Evolutionary conservation across 2,888 invertebrate genomes (phyloP).

Genomic region (Calameuta idolon): DNA sequence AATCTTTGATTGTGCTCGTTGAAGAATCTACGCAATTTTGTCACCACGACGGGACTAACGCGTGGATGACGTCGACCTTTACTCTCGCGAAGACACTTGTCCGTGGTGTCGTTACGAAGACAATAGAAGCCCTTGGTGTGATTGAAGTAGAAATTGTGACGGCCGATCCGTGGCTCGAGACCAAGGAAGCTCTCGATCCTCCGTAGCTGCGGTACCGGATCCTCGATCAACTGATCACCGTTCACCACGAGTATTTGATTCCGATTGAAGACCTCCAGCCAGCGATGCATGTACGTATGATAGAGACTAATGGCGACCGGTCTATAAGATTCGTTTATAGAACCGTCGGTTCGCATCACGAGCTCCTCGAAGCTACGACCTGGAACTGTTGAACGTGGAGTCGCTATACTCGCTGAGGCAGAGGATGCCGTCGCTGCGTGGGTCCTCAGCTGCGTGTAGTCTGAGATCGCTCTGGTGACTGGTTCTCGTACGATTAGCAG

Average conservation of each 20-base stretch:
- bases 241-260: constrained; percentile 95
- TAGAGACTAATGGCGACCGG: constrained; percentile 92
- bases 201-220: constrained; percentile 88
- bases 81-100: constrained; percentile 87
- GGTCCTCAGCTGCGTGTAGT: constrained; percentile 93
- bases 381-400: constrained; percentile 46
- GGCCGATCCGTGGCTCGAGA: constrained; percentile 76
- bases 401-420: constrained; percentile 67
- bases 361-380: constrained; percentile 80
- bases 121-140: constrained; percentile 97
- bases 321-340: constrained; percentile 85
- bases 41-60: constrained; percentile 83
- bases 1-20: constrained; percentile 92
- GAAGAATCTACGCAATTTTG: constrained; percentile 86
- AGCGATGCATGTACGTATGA: constrained; percentile 88
- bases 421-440: constrained; percentile 83
- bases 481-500: constrained; percentile 96
- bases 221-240: constrained; percentile 90
- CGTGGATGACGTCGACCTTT: constrained; percentile 87
- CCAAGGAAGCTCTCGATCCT: constrained; percentile 90
- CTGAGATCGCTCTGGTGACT: constrained; percentile 94
- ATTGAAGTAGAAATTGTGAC: constrained; percentile 96
- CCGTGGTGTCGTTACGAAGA: constrained; percentile 83
- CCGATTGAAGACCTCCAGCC: constrained; percentile 93
- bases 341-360: constrained; percentile 83